Conservation (phyloP, 2,888 invertebrate species). For the Saturnia japonica region DNA sequence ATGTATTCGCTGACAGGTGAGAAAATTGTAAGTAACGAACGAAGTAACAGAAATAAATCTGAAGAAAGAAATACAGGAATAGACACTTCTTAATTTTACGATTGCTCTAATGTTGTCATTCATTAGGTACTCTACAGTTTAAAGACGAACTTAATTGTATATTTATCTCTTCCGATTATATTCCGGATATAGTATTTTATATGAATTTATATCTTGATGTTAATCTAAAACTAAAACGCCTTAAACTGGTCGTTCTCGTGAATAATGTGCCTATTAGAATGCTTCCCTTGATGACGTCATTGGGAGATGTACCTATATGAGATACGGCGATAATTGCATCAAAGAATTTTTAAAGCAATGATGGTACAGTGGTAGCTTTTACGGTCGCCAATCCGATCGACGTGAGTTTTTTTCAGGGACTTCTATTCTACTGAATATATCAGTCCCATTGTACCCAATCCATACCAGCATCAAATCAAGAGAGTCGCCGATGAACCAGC, state of each 20-base stretch:
- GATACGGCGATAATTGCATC: too few species aligned
- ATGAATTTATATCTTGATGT: not conserved
- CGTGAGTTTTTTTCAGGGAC: too few species aligned
- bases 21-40: not conserved
- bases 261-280: not conserved
- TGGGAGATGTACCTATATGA: too few species aligned
- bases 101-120: slow-evolving; percentile 61
- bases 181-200: slow-evolving; percentile 24
- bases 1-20: slow-evolving; percentile 13
- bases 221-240: too few species aligned
- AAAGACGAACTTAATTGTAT: slow-evolving; percentile 53
- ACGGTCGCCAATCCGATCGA: too few species aligned
- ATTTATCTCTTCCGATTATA: slow-evolving; percentile 48
- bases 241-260: not conserved
- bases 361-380: too few species aligned
- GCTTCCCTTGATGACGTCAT: too few species aligned
- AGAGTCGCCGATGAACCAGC: too few species aligned
- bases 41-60: slow-evolving; percentile 7
- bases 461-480: too few species aligned
- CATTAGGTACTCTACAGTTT: slow-evolving; percentile 65
- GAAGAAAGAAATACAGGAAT: slow-evolving; percentile 20
- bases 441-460: too few species aligned
- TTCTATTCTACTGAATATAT: too few species aligned
- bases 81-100: slow-evolving; percentile 59
- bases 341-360: too few species aligned